A percentile compares a stretch with the other conserved stretches of the same genome.
Evolutionary conservation across 2,888 invertebrate genomes (phyloP).

Genomic region (Nesidiocoris tenuis): DNA sequence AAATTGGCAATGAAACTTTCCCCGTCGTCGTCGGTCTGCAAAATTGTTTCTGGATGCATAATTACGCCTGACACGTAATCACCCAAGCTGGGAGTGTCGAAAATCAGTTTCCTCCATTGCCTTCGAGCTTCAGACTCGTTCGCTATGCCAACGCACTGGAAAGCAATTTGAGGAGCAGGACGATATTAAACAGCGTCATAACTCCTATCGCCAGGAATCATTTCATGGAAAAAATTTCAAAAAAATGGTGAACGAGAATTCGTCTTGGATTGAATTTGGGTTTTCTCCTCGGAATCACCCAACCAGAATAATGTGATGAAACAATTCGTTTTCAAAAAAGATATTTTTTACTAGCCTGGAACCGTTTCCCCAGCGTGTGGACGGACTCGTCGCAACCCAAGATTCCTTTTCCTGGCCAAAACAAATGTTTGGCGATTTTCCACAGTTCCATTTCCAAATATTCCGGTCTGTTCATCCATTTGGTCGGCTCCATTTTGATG

Average conservation of each 20-base stretch:
- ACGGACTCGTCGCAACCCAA: slow-evolving; percentile 38
- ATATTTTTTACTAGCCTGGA: slow-evolving; percentile 11
- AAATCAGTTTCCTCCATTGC: slow-evolving; percentile 39
- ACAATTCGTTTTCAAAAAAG: too few species aligned
- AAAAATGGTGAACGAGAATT: too few species aligned
- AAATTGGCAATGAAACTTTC: slow-evolving; percentile 29
- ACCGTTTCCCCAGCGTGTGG: slow-evolving; percentile 20
- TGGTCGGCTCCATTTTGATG: slow-evolving; percentile 17
- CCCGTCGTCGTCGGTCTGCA: slow-evolving; percentile 26
- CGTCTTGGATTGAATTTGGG: too few species aligned
- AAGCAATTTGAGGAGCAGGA: neutral
- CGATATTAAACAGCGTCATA: too few species aligned
- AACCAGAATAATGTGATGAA: too few species aligned
- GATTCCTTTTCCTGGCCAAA: slow-evolving; percentile 40
- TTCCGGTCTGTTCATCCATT: slow-evolving; percentile 17
- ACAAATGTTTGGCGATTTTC: slow-evolving; percentile 41
- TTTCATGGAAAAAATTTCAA: too few species aligned
- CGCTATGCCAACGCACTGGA: slow-evolving; percentile 34
- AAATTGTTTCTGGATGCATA: slow-evolving; percentile 32
- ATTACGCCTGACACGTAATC: slow-evolving; percentile 36
- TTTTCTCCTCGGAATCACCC: too few species aligned
- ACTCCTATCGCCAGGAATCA: too few species aligned
- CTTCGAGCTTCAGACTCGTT: slow-evolving; percentile 36
- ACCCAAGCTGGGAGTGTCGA: slow-evolving; percentile 21
- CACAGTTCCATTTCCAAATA: slow-evolving; percentile 40